Evolutionary conservation across 1,140 invertebrate genomes (phyloP).

Genomic region (Mycetomoellerius zeteki): DNA sequence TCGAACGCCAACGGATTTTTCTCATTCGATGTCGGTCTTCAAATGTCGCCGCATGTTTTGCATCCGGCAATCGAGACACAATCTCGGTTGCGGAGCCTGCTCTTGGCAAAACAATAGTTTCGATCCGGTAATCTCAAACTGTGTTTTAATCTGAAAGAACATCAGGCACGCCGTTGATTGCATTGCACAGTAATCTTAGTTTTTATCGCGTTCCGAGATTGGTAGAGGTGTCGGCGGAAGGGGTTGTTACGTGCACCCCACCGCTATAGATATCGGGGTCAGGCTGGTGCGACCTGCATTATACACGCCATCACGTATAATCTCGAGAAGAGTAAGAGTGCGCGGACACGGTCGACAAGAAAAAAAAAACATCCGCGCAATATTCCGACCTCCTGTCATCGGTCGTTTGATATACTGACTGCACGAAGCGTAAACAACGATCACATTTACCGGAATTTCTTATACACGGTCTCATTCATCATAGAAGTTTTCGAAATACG

Average conservation of each 20-base stretch:
- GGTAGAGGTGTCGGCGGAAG: slow-evolving; percentile 19
- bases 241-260: background rate
- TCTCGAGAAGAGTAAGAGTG: slow-evolving; percentile 61
- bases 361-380: slow-evolving; percentile 13
- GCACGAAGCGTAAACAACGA: slow-evolving; percentile 3
- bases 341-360: slow-evolving; percentile 3
- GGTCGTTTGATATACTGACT: slow-evolving; percentile 43
- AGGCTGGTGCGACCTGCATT: slow-evolving; percentile 63
- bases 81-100: slow-evolving; percentile 57
- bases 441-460: slow-evolving; percentile 14
- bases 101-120: slow-evolving; percentile 73
- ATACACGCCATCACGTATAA: slow-evolving; percentile 77
- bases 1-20: slow-evolving; percentile 33
- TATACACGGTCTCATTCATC: background rate
- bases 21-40: slow-evolving; percentile 7
- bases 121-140: slow-evolving; percentile 63
- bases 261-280: slow-evolving; percentile 73
- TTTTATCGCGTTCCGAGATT: slow-evolving; percentile 75
- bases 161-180: slow-evolving; percentile 72
- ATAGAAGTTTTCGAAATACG: background rate
- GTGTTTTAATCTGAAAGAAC: slow-evolving; percentile 79
- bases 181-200: slow-evolving; percentile 81
- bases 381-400: slow-evolving; percentile 37
- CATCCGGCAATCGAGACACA: slow-evolving; percentile 28
- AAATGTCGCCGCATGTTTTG: slow-evolving; percentile 53